Evolutionary conservation across 2,888 invertebrate genomes (phyloP).

Genomic region (Eutolmus rufibarbis): DNA sequence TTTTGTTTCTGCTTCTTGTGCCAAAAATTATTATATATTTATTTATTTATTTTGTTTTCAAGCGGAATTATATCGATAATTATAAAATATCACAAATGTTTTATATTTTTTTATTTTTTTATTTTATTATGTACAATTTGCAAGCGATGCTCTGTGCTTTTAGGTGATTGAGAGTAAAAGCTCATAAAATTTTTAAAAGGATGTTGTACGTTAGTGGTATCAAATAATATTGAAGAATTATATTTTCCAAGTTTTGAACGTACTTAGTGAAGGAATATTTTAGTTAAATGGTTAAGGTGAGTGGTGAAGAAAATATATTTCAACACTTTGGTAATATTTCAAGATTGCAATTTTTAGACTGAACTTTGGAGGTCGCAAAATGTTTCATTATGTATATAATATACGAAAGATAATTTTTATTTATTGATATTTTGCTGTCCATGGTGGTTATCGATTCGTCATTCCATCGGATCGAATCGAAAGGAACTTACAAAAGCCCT

Average conservation of each 20-base stretch:
- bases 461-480: no score
- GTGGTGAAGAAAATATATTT: background rate
- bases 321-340: no score
- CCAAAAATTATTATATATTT: background rate
- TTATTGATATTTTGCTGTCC: no score
- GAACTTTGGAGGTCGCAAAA: no score
- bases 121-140: background rate
- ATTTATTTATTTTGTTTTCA: background rate
- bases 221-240: background rate
- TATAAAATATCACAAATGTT: slow-evolving; percentile 22
- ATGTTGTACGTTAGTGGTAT: background rate
- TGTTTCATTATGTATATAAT: no score
- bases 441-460: no score
- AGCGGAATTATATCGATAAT: slow-evolving; percentile 1
- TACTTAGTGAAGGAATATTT: background rate
- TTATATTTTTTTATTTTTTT: background rate
- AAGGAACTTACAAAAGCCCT: no score
- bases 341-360: no score
- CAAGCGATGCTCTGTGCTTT: background rate
- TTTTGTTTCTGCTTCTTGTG: background rate
- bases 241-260: background rate
- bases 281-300: background rate
- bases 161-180: background rate
- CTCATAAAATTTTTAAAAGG: background rate
- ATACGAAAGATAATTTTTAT: no score